These are phyloP conservation scores for Sebastes diaconus DNA, from an alignment of 2,797 vertebrate genomes.

Conservation along the genomic window DNA sequence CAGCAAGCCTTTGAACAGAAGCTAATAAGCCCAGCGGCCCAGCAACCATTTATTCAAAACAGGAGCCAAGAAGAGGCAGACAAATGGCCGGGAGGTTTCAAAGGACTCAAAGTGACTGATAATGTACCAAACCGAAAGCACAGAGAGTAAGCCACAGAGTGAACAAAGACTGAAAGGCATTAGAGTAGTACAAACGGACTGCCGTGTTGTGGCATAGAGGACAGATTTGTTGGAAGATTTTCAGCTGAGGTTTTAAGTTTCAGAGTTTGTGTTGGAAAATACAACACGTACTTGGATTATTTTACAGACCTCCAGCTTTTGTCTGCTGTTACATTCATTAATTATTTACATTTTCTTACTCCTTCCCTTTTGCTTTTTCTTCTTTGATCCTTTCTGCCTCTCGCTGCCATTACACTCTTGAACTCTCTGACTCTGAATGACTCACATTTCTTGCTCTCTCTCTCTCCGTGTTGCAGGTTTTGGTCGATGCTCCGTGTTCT, in stretches of 20 bases:
- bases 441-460: neutral
- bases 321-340: neutral
- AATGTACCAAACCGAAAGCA: conserved; percentile 27
- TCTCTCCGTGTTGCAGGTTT: conserved; percentile 77
- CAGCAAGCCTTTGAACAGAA: conserved; percentile 50
- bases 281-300: neutral
- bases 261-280: neutral
- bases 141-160: conserved; percentile 9
- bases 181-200: neutral
- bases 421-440: neutral
- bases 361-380: neutral
- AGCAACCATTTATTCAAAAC: conserved; percentile 34
- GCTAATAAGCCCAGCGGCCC: conserved; percentile 34
- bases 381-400: neutral
- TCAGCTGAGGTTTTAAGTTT: conserved; percentile 2
- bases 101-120: conserved; percentile 38
- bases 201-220: neutral
- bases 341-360: neutral
- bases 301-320: neutral
- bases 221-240: neutral
- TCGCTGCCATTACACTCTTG: neutral
- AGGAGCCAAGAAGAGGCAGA: conserved; percentile 15
- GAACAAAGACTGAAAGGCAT: conserved; percentile 15
- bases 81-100: conserved; percentile 35
- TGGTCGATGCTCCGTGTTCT: conserved; percentile 96